Evolutionary conservation across 35 echinoderm and acorn worm genomes (phyloP).

Genomic region (Lytechinus variegatus): DNA sequence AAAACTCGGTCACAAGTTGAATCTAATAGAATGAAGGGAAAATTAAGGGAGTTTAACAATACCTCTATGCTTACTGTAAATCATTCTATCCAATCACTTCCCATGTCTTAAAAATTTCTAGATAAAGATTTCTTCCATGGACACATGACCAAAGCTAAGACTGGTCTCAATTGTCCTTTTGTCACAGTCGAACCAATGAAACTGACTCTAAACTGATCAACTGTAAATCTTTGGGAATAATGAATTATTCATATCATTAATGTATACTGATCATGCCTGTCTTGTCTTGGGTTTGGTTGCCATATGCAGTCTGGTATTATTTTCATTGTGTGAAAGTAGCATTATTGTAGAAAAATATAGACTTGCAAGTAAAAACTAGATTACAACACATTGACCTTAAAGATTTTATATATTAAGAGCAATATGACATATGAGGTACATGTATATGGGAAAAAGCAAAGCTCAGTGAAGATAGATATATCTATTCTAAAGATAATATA

Average conservation of each 20-base stretch:
- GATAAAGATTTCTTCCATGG: too few relatives aligned
- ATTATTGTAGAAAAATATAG: background rate
- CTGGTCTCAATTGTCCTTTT: too few relatives aligned
- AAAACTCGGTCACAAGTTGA: conserved; percentile 81
- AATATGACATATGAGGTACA: background rate
- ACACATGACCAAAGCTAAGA: too few relatives aligned
- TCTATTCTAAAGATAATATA: background rate
- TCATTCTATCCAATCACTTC: background rate
- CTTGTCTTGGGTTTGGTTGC: too few relatives aligned
- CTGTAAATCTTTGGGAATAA: too few relatives aligned
- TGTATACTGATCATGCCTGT: too few relatives aligned
- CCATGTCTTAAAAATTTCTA: too few relatives aligned
- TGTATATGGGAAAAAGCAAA: background rate
- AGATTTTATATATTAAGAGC: background rate
- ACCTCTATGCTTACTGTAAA: background rate
- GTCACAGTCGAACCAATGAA: too few relatives aligned
- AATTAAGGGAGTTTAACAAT: background rate
- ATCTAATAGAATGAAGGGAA: conserved; percentile 22
- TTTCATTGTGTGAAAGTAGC: too few relatives aligned
- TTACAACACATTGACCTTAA: background rate
- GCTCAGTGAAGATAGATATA: background rate
- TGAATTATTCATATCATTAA: too few relatives aligned
- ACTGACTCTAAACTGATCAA: too few relatives aligned
- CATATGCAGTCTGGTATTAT: too few relatives aligned
- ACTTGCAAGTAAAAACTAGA: background rate